Base-by-base conservation (phyloP, 2,113 vertebrate species). In the Coracopsis vasa region DNA sequence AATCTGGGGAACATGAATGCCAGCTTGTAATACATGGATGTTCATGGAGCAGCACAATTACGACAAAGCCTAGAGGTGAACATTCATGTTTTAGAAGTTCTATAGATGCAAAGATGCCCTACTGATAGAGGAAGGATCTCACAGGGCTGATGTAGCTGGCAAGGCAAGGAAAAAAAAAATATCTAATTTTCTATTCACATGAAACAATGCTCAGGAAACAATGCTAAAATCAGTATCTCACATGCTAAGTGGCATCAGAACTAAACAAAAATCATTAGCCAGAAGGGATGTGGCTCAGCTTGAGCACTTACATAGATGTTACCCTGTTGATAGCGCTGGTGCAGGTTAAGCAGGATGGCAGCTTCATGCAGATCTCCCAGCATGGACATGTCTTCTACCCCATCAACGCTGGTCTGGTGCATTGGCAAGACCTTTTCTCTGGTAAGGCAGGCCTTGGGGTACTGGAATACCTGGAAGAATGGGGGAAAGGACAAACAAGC, bases 321-420 rank as follows among this genome's bases (percentile, higher is more conserved):
- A 92, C 99, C 98, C 94, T 97, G 97, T 23, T 98, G 97, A 97
- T 99, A 99, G 88, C 99, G 99, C 86, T 98, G 98, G 84, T 98
- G 98, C 61, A 99, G 98, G 97, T 99, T 99, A 92, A 98, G 98
- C 98, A 99, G 98, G 97, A 99, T 99, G 97, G 99, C 98, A 23
- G 98, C 98, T 96, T 99, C 99, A 8, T 99, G 99, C 64, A 99
- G 97, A 91, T 99, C 99, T 33, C 97, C 97, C 97, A 99, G 98
- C 71, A 97, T 95, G 82, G 99, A 99, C 98, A 99, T 99, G 98
- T 99, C 99, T 94, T 99, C 99, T 47, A 99, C 98, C 33, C 99
- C 99, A 24, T 98, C 97, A 80, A 97, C 6, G 48, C 98, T 99
- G 97, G 96, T 98, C 94, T 98, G 98, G 93, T 99, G 98, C 99